These are phyloP conservation scores for Dolichallabes microphthalmus DNA, from an alignment of 2,113 vertebrate species.

Conservation along the genomic window DNA sequence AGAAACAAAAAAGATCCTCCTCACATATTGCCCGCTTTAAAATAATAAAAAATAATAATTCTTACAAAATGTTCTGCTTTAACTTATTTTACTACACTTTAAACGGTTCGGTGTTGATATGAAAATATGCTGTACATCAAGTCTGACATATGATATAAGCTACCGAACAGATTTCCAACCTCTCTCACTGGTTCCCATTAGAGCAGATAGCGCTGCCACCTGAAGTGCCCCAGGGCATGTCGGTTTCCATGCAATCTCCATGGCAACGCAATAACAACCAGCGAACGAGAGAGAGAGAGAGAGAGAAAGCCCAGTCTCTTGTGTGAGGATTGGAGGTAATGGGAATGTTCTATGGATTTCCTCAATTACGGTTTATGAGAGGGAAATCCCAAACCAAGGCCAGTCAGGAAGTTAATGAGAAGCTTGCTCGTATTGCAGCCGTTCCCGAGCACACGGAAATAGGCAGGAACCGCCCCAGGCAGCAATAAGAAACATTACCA, in stretches of 20 bases:
- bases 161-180: background rate
- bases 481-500: slow-evolving; percentile 27
- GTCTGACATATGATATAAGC: background rate
- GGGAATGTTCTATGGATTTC: slow-evolving; percentile 50
- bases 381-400: slow-evolving; percentile 48
- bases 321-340: slow-evolving; percentile 24
- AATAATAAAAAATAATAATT: background rate
- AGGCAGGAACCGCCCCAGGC: slow-evolving; percentile 35
- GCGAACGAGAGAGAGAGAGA: slow-evolving; percentile 3
- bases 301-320: slow-evolving; percentile 3
- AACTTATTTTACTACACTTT: background rate
- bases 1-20: background rate
- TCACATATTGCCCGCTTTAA: background rate
- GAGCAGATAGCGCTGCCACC: slow-evolving; percentile 22
- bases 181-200: background rate
- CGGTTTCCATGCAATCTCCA: slow-evolving; percentile 37
- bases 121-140: background rate
- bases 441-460: background rate
- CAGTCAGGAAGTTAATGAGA: slow-evolving; percentile 49
- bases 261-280: slow-evolving; percentile 41
- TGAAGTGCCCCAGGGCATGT: slow-evolving; percentile 19
- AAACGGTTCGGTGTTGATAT: background rate
- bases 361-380: slow-evolving; percentile 55
- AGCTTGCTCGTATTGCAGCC: slow-evolving; percentile 33
- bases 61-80: background rate